Evolutionary conservation across 2,888 invertebrate species (phyloP).

Genomic region (Ochropacha duplaris): DNA sequence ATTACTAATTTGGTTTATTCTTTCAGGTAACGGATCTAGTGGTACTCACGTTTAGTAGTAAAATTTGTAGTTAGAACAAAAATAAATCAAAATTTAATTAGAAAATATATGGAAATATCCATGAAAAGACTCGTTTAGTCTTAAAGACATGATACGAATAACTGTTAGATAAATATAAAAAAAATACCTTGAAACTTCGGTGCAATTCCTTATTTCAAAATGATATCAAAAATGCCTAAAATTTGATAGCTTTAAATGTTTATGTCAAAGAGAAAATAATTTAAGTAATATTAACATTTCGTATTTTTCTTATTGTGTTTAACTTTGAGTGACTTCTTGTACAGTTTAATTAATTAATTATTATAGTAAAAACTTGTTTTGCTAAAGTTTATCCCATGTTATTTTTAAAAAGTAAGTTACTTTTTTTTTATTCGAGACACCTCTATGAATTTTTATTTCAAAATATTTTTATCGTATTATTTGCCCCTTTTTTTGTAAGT

Average conservation of each 20-base stretch:
- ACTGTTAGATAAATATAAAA: constrained; percentile 15
- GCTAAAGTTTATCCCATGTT: too few relatives aligned
- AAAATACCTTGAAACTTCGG: constrained; percentile 14
- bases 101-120: background rate
- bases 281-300: background rate
- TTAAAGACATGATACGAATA: constrained; percentile 13
- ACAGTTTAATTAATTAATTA: background rate
- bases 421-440: too few relatives aligned
- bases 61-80: constrained; percentile 25
- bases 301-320: background rate
- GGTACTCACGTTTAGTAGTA: constrained; percentile 63
- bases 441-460: too few relatives aligned
- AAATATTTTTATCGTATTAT: too few relatives aligned
- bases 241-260: constrained; percentile 72
- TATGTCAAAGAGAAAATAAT: constrained; percentile 67
- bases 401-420: too few relatives aligned
- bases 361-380: too few relatives aligned
- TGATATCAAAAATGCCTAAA: constrained; percentile 56
- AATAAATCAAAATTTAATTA: constrained; percentile 23
- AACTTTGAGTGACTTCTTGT: background rate
- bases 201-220: constrained; percentile 10
- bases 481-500: too few relatives aligned
- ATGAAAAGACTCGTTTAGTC: constrained; percentile 6
- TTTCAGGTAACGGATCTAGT: constrained; percentile 62
- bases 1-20: constrained; percentile 21